These are phyloP conservation scores for Hirtodrosophila confusa DNA, from an alignment of 2,888 invertebrate genomes.

Conservation along the genomic window DNA sequence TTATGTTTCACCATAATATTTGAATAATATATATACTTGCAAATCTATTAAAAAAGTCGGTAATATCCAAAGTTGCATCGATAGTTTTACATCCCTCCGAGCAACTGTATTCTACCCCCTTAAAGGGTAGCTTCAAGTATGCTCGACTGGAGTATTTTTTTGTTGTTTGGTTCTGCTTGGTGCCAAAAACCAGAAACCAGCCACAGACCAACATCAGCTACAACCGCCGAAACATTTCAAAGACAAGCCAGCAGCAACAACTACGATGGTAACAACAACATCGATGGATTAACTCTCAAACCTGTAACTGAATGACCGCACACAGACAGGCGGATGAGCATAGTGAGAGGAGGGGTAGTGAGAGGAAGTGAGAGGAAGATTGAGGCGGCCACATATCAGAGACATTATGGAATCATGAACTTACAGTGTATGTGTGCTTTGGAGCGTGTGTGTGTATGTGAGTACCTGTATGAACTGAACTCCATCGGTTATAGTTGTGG, in stretches of 20 bases:
- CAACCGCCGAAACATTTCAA: constrained; percentile 62
- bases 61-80: no score
- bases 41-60: no score
- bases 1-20: no score
- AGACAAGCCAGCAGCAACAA: constrained; percentile 51
- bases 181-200: constrained; percentile 48
- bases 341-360: no score
- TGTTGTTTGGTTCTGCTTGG: neutral
- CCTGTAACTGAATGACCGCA: constrained; percentile 65
- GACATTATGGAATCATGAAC: constrained; percentile 74
- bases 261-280: constrained; percentile 18
- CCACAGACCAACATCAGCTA: constrained; percentile 40
- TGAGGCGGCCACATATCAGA: constrained; percentile 61
- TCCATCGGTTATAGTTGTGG: constrained; percentile 55
- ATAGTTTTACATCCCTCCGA: neutral
- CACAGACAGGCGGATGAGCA: constrained; percentile 31
- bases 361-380: constrained; percentile 10
- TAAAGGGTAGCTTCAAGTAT: neutral
- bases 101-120: no score
- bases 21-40: no score
- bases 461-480: constrained; percentile 37
- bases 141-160: neutral
- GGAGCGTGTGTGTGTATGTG: constrained; percentile 13
- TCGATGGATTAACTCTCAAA: constrained; percentile 58
- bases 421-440: constrained; percentile 31